Base-by-base conservation (phyloP, 2,797 vertebrate genomes). In the Fistularia commersonii region DNA sequence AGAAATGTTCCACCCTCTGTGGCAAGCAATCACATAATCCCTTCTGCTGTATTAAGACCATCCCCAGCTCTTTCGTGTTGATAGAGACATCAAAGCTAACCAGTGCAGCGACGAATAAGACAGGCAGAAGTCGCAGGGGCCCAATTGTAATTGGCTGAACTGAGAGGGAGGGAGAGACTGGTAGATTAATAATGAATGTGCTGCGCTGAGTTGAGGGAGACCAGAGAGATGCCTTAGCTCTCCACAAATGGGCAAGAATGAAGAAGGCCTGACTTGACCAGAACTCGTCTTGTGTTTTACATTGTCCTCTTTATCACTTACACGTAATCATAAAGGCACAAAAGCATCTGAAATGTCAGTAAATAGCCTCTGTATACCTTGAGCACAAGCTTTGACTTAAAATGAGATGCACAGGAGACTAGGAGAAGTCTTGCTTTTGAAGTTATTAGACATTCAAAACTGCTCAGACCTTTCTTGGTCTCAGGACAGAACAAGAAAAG, bases 31-130 rank as follows among this genome's bases (percentile, higher is more conserved):
- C 76, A 33, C 66, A 81, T 87, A 86, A 86, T 87, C 84, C 79
- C 74, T 47, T 72, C 71, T 82, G 72, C 76, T 84, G 74, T 72
- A 82, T 77, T 81, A 81, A 77, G 72, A 72, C 74, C 1, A 65
- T 66, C 56, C 66, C 51, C 32, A 3, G 63, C 55, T 65, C 77
- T 68, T 76, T 73, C 31, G 56, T 66, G 72, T 83, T 82, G 81
- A 90, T 87, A 71, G 78, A 87, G 84, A 88, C 88, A 88, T 90
- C 83, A 88, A 88, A 89, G 87, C 75, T 54, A 64, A 64, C 51
- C 76, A 72, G 73, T 41, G 53, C 64, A 46, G 71, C 62, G 74
- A 81, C 80, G 74, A 86, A 84, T 74, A 64, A 78, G 81, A 84
- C 67, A 45, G 77, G 76, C 82, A 69, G 69, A 58, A 72, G 77